Evolutionary conservation across 2,888 invertebrate species (phyloP).

Genomic region (Acleris holmiana): DNA sequence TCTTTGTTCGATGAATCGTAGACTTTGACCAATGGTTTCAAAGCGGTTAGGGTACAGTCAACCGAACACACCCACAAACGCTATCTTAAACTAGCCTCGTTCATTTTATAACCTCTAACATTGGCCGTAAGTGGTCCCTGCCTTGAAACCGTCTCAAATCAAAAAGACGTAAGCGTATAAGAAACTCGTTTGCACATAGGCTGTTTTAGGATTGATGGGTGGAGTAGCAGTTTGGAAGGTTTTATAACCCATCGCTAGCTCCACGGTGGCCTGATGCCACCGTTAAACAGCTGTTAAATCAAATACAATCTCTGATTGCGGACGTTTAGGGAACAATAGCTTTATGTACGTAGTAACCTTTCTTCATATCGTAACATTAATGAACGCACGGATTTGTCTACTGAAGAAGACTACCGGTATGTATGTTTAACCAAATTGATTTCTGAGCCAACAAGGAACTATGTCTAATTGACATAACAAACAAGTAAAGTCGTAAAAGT

Average conservation of each 20-base stretch:
- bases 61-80: background rate
- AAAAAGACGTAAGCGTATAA: constrained; percentile 1
- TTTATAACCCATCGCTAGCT: constrained; percentile 45
- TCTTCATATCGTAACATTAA: constrained; percentile 1
- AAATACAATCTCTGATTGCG: constrained; percentile 24
- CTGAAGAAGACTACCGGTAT: background rate
- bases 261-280: constrained; percentile 43
- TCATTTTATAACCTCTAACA: constrained; percentile 20
- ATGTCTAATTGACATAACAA: too few relatives aligned
- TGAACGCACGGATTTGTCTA: background rate
- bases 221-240: constrained; percentile 37
- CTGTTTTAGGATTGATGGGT: background rate
- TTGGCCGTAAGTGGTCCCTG: constrained; percentile 9
- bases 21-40: too few relatives aligned
- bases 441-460: too few relatives aligned
- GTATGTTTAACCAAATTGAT: too few relatives aligned
- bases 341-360: constrained; percentile 4
- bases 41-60: background rate
- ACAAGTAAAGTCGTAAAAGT: too few relatives aligned
- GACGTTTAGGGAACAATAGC: constrained; percentile 13
- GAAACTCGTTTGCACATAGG: background rate
- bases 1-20: too few relatives aligned
- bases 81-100: constrained; percentile 20
- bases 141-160: background rate
- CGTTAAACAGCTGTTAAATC: constrained; percentile 40